Conservation (phyloP, 2,113 vertebrate genomes). For the Hippocampus mohnikei region DNA sequence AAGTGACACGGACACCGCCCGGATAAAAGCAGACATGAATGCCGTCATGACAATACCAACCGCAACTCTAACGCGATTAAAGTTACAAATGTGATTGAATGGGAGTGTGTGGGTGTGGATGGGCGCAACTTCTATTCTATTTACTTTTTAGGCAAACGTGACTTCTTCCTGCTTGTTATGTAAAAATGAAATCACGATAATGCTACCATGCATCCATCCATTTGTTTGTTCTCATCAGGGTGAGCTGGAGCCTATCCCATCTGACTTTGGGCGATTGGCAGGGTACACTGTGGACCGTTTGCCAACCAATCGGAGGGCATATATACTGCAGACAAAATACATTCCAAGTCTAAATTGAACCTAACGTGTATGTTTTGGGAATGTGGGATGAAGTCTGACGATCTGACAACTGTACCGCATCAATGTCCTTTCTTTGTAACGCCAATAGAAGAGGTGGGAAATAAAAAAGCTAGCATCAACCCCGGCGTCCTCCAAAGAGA, state of each 20-base stretch:
- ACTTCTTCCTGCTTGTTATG: background rate
- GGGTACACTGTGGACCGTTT: background rate
- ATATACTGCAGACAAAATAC: background rate
- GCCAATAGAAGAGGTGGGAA: background rate
- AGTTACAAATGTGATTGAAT: background rate
- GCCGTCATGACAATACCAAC: background rate
- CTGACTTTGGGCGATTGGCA: background rate
- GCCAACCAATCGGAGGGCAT: background rate
- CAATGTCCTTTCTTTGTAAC: background rate
- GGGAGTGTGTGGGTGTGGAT: too few species aligned
- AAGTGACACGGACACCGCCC: too few species aligned
- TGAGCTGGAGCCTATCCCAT: background rate
- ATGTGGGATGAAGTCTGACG: background rate
- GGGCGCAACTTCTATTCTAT: background rate
- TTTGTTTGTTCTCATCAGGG: background rate
- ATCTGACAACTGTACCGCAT: background rate
- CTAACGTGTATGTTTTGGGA: background rate
- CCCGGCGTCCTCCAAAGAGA: slow-evolving; percentile 48
- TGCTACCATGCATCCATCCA: background rate
- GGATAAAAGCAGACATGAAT: background rate
- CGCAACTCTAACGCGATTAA: background rate
- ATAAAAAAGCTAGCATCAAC: background rate
- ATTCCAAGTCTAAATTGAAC: background rate
- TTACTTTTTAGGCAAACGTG: background rate
- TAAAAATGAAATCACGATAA: background rate